Evolutionary conservation across 2,797 vertebrate species (phyloP), one percentile per base, ranked within the genome.

Genomic region (Bufotes viridis): DNA sequence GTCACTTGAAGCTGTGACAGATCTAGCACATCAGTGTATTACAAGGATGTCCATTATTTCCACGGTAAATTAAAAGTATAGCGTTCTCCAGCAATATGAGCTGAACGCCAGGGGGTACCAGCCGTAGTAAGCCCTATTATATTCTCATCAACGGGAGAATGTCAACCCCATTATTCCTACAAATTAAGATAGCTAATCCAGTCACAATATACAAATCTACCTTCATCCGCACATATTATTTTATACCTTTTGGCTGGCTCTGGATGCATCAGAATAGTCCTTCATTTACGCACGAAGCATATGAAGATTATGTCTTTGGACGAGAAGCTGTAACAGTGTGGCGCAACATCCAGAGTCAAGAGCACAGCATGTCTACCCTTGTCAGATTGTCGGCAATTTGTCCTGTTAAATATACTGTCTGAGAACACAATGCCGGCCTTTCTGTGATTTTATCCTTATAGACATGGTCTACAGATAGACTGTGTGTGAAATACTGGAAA

Each of bases 301-400:
- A 17, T 0, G 18, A 78, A 65, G 91, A 90, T 65, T 87, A 1
- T 90, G 87, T 87, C 90, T 91, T 90, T 86, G 86, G 92, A 90
- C 88, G 78, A 89, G 76, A 89, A 89, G 88, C 90, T 92, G 91
- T 67, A 88, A 91, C 70, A 82, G 58, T 87, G 14, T 84, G 7
- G n/a, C 2, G 3, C 7, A 88, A 88, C 90, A 86, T 87, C 7
- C 0, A 0, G 90, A 92, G 91, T 86, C 0, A 24, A 24, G 88
- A 91, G 89, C 90, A 85, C 92, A 90, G 91, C 87, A 15, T 85
- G 91, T 85, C 85, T 85, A 82, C 84, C 90, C 90, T 91, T 85
- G 90, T 91, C 91, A 90, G 80, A 88, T 49, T 22, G 55, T 42
- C 90, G 90, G 17, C 91, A 89, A 91, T 88, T 90, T 53, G 90